phyloP scores from a whole-genome alignment of 37 sponge, comb jelly and placozoan genomes.

The Spongilla lacustris region DNA sequence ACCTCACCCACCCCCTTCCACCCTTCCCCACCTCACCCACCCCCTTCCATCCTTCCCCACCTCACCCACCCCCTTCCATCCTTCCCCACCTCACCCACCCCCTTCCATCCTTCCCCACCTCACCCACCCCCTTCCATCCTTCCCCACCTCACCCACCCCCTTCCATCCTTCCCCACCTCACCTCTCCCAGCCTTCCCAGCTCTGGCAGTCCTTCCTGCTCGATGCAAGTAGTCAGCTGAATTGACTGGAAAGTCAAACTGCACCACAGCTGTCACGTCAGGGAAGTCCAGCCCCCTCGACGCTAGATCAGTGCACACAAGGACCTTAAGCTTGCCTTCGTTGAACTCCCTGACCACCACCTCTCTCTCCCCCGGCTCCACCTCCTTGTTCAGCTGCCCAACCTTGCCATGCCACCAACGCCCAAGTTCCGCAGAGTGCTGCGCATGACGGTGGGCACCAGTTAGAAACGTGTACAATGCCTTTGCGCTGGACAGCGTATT shows the following conservation, averaged over 20 bases:
- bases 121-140: not conserved
- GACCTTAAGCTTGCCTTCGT: conserved; percentile 35
- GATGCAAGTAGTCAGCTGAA: conserved; percentile 75
- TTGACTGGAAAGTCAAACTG: conserved; percentile 87
- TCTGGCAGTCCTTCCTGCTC: conserved; percentile 87
- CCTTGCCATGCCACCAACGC: conserved; percentile 17
- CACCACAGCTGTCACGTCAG: conserved; percentile 65
- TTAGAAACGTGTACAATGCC: conserved; percentile 12
- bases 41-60: not conserved
- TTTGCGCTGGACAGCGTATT: conserved; percentile 38
- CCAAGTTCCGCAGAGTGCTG: not conserved
- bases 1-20: not conserved
- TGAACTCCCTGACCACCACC: conserved; percentile 38
- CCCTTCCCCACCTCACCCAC: not conserved
- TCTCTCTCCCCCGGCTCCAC: conserved; percentile 27
- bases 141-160: not conserved
- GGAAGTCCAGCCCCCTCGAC: conserved; percentile 82
- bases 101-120: not conserved
- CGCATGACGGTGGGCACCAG: not conserved
- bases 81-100: not conserved
- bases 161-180: conserved; percentile 2
- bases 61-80: not conserved
- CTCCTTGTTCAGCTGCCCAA: conserved; percentile 29
- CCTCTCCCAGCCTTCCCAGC: conserved; percentile 74
- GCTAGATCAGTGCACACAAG: conserved; percentile 75